These are phyloP conservation scores for Neoseiulus cucumeris DNA, from an alignment of 1,140 invertebrate genomes.

Conservation along the genomic window DNA sequence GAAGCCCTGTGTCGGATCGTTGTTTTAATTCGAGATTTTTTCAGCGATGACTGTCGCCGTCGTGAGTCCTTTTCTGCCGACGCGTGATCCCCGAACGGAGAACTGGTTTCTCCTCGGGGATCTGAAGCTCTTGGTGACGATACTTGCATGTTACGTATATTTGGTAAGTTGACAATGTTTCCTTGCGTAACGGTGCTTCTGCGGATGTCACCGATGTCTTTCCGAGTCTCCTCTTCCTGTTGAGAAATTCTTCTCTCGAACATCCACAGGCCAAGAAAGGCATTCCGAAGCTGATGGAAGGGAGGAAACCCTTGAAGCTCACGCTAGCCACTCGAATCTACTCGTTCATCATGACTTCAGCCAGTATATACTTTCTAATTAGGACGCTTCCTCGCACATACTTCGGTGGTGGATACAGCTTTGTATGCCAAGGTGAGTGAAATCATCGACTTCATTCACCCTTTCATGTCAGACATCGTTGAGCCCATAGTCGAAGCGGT, in stretches of 20 bases:
- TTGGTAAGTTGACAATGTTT: background rate
- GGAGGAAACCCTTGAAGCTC: background rate
- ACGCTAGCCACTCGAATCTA: background rate
- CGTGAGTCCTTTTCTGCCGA: background rate
- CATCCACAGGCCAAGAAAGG: background rate
- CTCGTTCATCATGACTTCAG: background rate
- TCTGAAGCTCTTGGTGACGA: background rate
- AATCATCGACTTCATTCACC: background rate
- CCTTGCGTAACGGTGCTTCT: background rate
- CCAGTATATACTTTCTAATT: background rate
- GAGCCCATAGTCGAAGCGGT: background rate
- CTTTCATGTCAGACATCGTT: background rate
- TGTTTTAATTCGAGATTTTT: background rate
- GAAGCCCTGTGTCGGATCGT: too few species aligned
- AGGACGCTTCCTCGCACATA: background rate
- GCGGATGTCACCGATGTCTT: too few species aligned
- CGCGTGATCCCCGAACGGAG: background rate
- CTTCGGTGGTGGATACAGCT: constrained; percentile 10
- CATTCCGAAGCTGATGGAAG: background rate
- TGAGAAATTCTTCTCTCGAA: background rate
- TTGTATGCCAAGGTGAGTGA: background rate
- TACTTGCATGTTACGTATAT: background rate
- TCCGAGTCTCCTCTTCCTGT: background rate
- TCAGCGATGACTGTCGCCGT: background rate
- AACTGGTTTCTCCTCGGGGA: background rate